phyloP scores from a whole-genome alignment of 2,797 vertebrate species.

The Cyclopterus lumpus region DNA sequence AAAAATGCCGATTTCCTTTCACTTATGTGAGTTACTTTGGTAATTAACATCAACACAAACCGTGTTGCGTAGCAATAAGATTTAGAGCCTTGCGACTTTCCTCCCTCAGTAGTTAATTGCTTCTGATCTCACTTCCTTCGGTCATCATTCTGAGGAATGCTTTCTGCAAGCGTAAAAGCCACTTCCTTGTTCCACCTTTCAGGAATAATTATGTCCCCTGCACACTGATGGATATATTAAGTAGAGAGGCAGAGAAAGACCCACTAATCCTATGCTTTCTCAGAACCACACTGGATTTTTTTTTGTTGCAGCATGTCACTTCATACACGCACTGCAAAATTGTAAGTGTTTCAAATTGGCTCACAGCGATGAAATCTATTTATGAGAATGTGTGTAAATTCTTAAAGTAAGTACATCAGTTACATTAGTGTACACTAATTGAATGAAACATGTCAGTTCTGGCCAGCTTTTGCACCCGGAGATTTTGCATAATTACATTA shows the following conservation, averaged over 20 bases:
- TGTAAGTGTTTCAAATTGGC: constrained; percentile 72
- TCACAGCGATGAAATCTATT: constrained; percentile 66
- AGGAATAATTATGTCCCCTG: constrained; percentile 70
- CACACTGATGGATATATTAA: constrained; percentile 75
- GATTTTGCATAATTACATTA: constrained; percentile 81
- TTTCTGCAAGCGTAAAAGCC: constrained; percentile 69
- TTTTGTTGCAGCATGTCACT: constrained; percentile 45
- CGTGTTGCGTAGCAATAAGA: constrained; percentile 56
- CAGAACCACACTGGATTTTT: constrained; percentile 33
- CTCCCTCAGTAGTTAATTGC: constrained; percentile 65
- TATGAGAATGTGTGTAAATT: constrained; percentile 69
- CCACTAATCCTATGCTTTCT: constrained; percentile 63
- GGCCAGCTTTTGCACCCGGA: constrained; percentile 56
- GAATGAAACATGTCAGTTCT: constrained; percentile 75
- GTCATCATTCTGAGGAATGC: constrained; percentile 68
- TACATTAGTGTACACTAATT: constrained; percentile 74
- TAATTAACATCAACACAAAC: constrained; percentile 67
- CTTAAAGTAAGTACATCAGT: constrained; percentile 57
- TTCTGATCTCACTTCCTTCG: constrained; percentile 74
- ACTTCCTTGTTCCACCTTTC: constrained; percentile 76
- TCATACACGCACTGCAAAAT: constrained; percentile 53
- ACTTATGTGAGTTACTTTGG: constrained; percentile 49
- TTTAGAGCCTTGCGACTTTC: constrained; percentile 63
- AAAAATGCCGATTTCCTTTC: constrained; percentile 32
- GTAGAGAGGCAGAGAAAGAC: constrained; percentile 55